These are phyloP conservation scores for Metacarcinus magister DNA, from an alignment of 2,888 invertebrate species.

Conservation along the genomic window DNA sequence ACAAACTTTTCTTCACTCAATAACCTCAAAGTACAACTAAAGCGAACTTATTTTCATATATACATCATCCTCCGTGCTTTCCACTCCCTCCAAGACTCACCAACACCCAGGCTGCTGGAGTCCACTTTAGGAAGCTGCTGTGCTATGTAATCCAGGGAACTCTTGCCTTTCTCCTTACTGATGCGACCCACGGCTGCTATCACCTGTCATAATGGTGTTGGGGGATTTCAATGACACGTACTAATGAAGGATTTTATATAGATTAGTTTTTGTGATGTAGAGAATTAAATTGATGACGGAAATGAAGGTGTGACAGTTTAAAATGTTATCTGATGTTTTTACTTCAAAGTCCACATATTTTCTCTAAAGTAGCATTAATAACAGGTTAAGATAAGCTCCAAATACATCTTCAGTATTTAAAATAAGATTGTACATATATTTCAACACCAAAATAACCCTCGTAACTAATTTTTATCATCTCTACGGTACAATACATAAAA, in stretches of 20 bases:
- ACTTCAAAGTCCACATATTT: too few relatives aligned
- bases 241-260: constrained; percentile 86
- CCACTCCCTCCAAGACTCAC: constrained; percentile 63
- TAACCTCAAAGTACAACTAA: neutral
- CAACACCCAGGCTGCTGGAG: constrained; percentile 88
- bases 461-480: neutral
- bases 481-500: neutral
- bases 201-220: constrained; percentile 87
- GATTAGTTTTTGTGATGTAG: too few relatives aligned
- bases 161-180: constrained; percentile 91
- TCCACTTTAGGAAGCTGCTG: constrained; percentile 90
- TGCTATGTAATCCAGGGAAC: constrained; percentile 92
- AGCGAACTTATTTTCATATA: neutral
- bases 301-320: neutral
- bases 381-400: neutral
- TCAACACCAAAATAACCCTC: neutral
- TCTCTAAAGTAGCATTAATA: neutral
- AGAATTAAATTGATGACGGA: neutral
- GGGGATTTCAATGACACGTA: neutral
- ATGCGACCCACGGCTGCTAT: constrained; percentile 90
- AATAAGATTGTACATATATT: neutral
- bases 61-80: neutral
- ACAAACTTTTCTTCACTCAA: too few relatives aligned
- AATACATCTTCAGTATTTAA: neutral
- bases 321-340: neutral